Percentiles rank a stretch among this genome's conserved stretches.
Conservation (phyloP, 2,797 vertebrate species). For the Crenichthys baileyi region DNA sequence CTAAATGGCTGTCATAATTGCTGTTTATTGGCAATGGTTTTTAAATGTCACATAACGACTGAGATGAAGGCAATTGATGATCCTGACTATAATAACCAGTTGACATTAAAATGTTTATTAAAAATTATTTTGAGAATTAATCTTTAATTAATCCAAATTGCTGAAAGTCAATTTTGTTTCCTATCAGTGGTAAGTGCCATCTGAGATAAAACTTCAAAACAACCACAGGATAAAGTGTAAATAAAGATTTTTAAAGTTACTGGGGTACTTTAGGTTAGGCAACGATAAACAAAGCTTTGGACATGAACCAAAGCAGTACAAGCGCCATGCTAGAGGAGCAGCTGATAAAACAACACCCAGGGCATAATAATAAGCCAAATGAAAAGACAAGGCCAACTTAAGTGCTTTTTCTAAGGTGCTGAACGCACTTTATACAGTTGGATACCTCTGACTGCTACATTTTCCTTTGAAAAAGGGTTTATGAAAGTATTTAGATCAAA, state of each 20-base stretch:
- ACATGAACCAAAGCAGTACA: not conserved
- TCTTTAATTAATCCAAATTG: not conserved
- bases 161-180: not conserved
- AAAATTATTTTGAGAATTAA: not conserved
- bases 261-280: not conserved
- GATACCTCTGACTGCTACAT: not conserved
- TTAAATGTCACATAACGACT: not conserved
- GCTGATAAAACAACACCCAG: not conserved
- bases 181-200: not conserved
- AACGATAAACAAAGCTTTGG: not conserved
- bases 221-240: not conserved
- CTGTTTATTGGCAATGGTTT: conserved; percentile 18
- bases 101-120: not conserved
- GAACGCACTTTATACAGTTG: not conserved
- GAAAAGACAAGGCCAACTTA: not conserved
- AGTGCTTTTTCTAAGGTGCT: not conserved
- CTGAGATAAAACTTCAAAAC: not conserved
- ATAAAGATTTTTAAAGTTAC: not conserved
- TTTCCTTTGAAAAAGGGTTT: not conserved
- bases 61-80: not conserved
- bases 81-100: not conserved
- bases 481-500: not conserved
- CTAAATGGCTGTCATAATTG: conserved; percentile 7
- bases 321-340: not conserved
- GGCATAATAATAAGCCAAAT: not conserved